phyloP scores from a whole-genome alignment of 2,113 vertebrate genomes.

The Pterocles burchelli region DNA sequence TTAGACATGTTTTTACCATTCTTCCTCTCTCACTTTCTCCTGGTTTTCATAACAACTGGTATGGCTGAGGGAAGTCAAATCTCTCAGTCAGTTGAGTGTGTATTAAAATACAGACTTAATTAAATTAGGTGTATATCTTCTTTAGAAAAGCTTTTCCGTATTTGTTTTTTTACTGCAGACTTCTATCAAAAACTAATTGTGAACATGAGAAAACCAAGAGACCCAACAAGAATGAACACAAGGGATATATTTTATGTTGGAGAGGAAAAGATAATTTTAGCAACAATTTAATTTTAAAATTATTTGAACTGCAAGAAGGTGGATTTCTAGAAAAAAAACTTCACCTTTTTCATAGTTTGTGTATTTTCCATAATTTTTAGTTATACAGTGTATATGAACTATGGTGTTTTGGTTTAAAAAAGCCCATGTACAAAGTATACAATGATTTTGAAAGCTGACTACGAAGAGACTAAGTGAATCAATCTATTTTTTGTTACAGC shows the following conservation, averaged over 20 bases:
- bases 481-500: background rate
- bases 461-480: background rate
- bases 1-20: background rate
- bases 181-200: background rate
- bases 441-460: background rate
- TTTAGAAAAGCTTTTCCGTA: background rate
- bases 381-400: background rate
- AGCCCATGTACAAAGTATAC: background rate
- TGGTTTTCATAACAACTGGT: background rate
- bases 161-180: background rate
- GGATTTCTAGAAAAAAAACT: background rate
- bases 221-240: background rate
- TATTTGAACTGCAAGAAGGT: background rate
- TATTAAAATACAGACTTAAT: background rate
- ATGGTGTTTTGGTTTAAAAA: background rate
- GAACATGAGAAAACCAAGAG: background rate
- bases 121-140: background rate
- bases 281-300: background rate
- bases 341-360: background rate
- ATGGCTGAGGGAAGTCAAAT: background rate
- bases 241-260: background rate
- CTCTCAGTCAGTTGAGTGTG: background rate
- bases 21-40: background rate
- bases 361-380: background rate
- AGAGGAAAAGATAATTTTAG: constrained; percentile 2